Base-by-base conservation (phyloP, 2,113 vertebrate species). In the Rhagologus leucostigma region DNA sequence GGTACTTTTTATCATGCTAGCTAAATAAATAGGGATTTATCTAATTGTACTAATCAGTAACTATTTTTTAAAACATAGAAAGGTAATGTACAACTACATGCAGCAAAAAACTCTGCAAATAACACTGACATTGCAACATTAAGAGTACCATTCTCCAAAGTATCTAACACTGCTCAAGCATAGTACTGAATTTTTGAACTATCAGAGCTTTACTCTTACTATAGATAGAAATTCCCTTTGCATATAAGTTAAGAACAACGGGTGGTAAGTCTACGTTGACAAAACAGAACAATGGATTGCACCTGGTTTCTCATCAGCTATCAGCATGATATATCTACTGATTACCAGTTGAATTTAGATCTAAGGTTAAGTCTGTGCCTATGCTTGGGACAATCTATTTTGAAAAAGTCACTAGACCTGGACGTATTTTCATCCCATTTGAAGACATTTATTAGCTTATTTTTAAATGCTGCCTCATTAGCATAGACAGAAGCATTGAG, bases 251-350 rank as follows among this genome's bases (percentile, higher is more conserved):
- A 32, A 42, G 13, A 33, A 67, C 16, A 64, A 14, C 59, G 5
- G 2, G 1, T 30, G 7, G 23, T 30, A 39, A 64, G 14, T 27
- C 14, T 26, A 19, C 3, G 13, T 1, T 21, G 18, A 16, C 35
- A 46, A 50, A 26, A 29, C 49, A 81, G 60, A 84, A 24, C 4
- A 19, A 64, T 20, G 13, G 37, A 3, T n/a, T 71, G 16, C 26
- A 55, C 10, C 18, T 20, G 10, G 50, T 46, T 77, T 89, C 42
- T 84, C 17, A 30, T 53, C 44, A 53, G 8, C 12, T 89, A 26
- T 41, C 42, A 32, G 3, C 24, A 27, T 13, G 12, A 41, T 26
- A 2, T 7, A 65, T 11, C 50, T 78, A 57, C 32, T 30, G 49
- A 81, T 39, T 50, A 46, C 7, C 6, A 6, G 10, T 11, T 82